Percentiles rank a stretch among this genome's conserved stretches.
phyloP scores from a whole-genome alignment of 92 coral and sea anemone species.

The Siderastrea radians region DNA sequence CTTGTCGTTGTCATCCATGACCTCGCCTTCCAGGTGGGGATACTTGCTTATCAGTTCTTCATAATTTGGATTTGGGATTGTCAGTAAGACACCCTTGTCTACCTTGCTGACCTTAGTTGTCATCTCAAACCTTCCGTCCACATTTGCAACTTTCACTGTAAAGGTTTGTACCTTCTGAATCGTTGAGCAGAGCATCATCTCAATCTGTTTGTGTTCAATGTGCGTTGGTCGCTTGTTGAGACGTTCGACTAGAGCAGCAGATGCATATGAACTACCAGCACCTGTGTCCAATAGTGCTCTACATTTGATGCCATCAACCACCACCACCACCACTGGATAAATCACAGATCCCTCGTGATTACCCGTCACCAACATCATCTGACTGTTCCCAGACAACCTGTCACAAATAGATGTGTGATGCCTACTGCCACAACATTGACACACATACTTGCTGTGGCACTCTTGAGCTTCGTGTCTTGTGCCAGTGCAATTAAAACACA shows the following conservation, averaged over 20 bases:
- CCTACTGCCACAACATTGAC: conserved; percentile 36
- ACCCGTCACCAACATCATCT: conserved; percentile 49
- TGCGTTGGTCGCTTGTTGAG: conserved; percentile 58
- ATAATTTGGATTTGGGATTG: conserved; percentile 60
- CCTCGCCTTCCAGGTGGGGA: conserved; percentile 47
- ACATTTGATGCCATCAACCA: conserved; percentile 72
- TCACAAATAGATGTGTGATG: conserved; percentile 29
- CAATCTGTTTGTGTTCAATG: conserved; percentile 49
- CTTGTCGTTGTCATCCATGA: conserved; percentile 47
- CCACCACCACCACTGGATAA: conserved; percentile 78
- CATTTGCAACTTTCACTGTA: conserved; percentile 32
- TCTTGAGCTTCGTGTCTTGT: conserved; percentile 44
- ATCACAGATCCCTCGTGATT: conserved; percentile 40
- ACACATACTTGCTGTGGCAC: conserved; percentile 30
- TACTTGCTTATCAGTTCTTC: conserved; percentile 55
- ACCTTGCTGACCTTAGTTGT: conserved; percentile 60
- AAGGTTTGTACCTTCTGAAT: conserved; percentile 60
- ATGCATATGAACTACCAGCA: conserved; percentile 71
- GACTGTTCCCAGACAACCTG: conserved; percentile 15
- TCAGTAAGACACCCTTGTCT: conserved; percentile 61
- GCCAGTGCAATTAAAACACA: conserved; percentile 65
- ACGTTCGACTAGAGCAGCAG: conserved; percentile 60
- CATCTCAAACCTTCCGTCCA: conserved; percentile 59
- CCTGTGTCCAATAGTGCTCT: conserved; percentile 76
- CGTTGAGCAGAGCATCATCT: conserved; percentile 73